Percentiles rank a stretch among this genome's conserved stretches.
These are phyloP conservation scores for Sander vitreus DNA, from an alignment of 2,113 vertebrate genomes.

Conservation along the genomic window DNA sequence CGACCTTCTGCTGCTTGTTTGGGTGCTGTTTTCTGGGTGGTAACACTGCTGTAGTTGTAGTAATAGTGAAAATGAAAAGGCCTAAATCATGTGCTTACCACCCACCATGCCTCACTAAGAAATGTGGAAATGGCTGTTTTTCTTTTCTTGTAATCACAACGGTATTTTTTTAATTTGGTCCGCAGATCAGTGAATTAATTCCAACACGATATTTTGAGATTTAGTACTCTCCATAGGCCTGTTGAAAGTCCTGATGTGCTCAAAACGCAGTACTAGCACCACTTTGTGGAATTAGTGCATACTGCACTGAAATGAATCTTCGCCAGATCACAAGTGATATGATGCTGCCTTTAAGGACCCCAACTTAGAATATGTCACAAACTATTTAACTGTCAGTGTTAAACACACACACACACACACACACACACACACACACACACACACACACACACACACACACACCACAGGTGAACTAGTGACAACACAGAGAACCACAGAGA, in stretches of 20 bases:
- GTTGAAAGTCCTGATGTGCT: too few species aligned
- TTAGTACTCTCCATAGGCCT: background rate
- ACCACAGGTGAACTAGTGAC: too few species aligned
- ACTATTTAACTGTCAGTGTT: background rate
- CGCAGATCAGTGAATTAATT: background rate
- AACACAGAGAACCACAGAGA: too few species aligned
- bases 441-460: too few species aligned
- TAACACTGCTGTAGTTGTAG: background rate
- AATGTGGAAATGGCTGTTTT: constrained; percentile 6
- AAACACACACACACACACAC: background rate
- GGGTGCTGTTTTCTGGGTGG: constrained; percentile 29
- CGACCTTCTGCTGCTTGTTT: constrained; percentile 8
- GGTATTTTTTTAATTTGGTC: background rate
- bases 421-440: too few species aligned
- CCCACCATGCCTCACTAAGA: constrained; percentile 13
- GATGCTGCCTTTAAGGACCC: background rate
- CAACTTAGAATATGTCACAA: background rate
- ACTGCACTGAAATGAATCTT: background rate
- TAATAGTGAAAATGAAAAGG: constrained; percentile 31
- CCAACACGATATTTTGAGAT: background rate
- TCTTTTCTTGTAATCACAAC: constrained; percentile 28
- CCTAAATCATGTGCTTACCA: background rate
- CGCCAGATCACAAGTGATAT: background rate
- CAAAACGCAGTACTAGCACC: constrained; percentile 13
- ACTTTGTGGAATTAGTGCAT: constrained; percentile 37